Conservation (phyloP, 2,888 invertebrate genomes). For the Drosophila pseudotalamancana region DNA sequence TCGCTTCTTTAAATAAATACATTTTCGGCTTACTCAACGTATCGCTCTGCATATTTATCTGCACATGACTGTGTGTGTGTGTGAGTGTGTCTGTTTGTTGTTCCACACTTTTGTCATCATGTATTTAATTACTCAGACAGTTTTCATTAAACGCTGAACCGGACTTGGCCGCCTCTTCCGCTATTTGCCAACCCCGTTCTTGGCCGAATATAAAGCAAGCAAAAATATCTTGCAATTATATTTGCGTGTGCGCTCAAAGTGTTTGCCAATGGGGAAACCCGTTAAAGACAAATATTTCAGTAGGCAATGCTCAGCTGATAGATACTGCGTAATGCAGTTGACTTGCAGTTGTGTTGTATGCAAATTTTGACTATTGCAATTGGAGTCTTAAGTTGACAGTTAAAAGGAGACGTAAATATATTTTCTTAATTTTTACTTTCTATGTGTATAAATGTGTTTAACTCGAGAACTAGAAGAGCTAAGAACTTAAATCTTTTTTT, state of each 20-base stretch:
- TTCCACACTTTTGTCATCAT: slow-evolving; percentile 68
- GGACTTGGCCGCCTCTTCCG: slow-evolving; percentile 5
- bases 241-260: slow-evolving; percentile 69
- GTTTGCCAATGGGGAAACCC: slow-evolving; percentile 48
- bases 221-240: slow-evolving; percentile 77
- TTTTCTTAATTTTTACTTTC: too few relatives aligned
- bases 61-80: background rate
- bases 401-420: too few relatives aligned
- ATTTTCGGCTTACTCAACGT: slow-evolving; percentile 33
- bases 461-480: too few relatives aligned
- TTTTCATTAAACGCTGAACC: slow-evolving; percentile 67
- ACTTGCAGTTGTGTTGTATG: too few relatives aligned
- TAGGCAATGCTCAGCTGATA: background rate
- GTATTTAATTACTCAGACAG: slow-evolving; percentile 77
- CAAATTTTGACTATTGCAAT: background rate
- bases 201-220: slow-evolving; percentile 58
- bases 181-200: slow-evolving; percentile 3
- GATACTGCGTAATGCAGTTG: slow-evolving; percentile 10
- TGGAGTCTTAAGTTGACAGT: too few relatives aligned
- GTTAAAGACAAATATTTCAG: slow-evolving; percentile 35
- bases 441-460: too few relatives aligned
- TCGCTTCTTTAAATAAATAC: slow-evolving; percentile 48
- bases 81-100: slow-evolving; percentile 14
- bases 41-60: background rate
- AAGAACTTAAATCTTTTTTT: too few relatives aligned